Evolutionary conservation across 1,140 invertebrate species (phyloP).

Genomic region (Vollenhovia emeryi): DNA sequence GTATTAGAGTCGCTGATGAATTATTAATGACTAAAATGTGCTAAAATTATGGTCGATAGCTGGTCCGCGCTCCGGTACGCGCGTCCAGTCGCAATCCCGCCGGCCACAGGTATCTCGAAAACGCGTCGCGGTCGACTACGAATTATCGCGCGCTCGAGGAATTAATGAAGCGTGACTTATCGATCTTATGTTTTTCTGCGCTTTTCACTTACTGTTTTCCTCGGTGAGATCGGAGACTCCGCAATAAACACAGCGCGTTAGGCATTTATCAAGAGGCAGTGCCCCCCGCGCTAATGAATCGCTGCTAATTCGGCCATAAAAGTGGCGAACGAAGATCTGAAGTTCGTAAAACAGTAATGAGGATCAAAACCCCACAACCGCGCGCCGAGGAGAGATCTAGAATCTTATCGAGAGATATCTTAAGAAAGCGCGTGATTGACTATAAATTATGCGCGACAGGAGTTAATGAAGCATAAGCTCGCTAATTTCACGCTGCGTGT

Average conservation of each 20-base stretch:
- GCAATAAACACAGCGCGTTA: neutral
- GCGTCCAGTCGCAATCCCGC: conserved; percentile 14
- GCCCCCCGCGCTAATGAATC: neutral
- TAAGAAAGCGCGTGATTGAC: neutral
- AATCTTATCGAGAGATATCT: neutral
- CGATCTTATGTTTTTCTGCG: conserved; percentile 26
- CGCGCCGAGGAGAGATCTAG: neutral
- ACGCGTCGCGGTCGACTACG: conserved; percentile 14
- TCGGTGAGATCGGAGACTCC: neutral
- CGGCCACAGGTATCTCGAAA: conserved; percentile 12
- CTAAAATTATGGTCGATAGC: conserved; percentile 48
- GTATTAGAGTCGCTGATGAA: conserved; percentile 17
- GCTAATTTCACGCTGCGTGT: conserved; percentile 48
- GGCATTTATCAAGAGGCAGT: neutral
- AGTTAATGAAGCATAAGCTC: conserved; percentile 33
- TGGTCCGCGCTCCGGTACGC: neutral
- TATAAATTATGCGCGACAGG: conserved; percentile 17
- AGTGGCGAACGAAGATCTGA: neutral
- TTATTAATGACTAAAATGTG: conserved; percentile 52
- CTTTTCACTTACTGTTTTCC: conserved; percentile 9
- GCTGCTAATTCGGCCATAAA: conserved; percentile 7
- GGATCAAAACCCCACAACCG: neutral
- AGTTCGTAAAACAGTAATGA: conserved; percentile 3
- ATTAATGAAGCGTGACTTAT: conserved; percentile 56
- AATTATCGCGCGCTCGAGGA: conserved; percentile 30